These are phyloP conservation scores for Aulostomus chinensis DNA, from an alignment of 2,797 vertebrate genomes.

Conservation along the genomic window DNA sequence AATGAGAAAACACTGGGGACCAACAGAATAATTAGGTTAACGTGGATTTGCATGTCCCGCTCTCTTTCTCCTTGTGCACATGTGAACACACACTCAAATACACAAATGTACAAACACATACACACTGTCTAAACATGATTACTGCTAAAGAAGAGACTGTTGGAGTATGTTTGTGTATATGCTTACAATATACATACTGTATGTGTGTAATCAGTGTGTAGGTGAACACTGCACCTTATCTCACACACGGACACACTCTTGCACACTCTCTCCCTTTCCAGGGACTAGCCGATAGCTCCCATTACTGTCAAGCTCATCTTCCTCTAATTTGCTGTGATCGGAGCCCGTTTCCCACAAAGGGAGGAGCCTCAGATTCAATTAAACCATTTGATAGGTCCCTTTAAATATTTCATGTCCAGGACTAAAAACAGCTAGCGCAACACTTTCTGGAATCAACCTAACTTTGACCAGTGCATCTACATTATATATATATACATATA, in stretches of 20 bases:
- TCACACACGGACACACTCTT: conserved; percentile 8
- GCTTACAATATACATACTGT: conserved; percentile 3
- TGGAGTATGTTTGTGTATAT: neutral
- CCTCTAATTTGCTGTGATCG: conserved; percentile 79
- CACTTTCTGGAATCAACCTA: conserved; percentile 61
- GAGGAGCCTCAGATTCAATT: conserved; percentile 78
- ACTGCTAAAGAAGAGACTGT: conserved; percentile 10
- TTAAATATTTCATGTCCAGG: conserved; percentile 80
- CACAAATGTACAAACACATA: neutral
- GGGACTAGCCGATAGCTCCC: conserved; percentile 75
- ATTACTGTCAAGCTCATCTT: conserved; percentile 82
- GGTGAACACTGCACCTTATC: conserved; percentile 21
- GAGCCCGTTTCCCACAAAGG: conserved; percentile 62
- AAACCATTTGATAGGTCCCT: conserved; percentile 69
- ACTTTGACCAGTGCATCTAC: conserved; percentile 2
- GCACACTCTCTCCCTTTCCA: conserved; percentile 28
- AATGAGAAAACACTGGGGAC: conserved; percentile 73
- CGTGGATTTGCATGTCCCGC: conserved; percentile 60
- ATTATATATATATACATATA: conserved; percentile 1
- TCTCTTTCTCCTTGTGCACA: conserved; percentile 2
- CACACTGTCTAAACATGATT: conserved; percentile 34
- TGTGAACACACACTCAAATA: neutral
- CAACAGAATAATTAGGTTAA: conserved; percentile 77
- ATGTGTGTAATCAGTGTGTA: conserved; percentile 2
- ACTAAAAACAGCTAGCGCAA: conserved; percentile 63